Evolutionary conservation across 2,888 invertebrate genomes (phyloP), one percentile per base, ranked within the genome.

Genomic region (Blera fallax): DNA sequence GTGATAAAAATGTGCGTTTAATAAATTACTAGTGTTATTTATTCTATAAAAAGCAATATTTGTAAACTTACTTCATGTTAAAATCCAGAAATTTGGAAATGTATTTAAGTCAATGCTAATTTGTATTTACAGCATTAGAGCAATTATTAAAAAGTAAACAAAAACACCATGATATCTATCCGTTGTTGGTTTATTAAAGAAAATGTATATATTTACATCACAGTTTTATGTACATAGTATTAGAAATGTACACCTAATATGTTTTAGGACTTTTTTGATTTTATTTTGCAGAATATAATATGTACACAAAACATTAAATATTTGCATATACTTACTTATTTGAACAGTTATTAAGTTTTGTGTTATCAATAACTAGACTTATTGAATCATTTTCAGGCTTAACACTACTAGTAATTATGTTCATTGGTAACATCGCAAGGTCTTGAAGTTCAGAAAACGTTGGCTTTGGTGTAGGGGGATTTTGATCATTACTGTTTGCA

Each of bases 381-480:
- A 27, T 3, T 10, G 18, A n/a, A n/a, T 32, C 18, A 11, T 11
- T 11, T 37, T 60, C 64, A 10, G 4, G 10, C 1, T 50, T 74
- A 7, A 29, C 21, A 4, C 7, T 60, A 43, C 24, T 52, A 6
- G 18, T 18, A 11, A 16, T 18, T 14, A 18, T 48, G n/a, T 40
- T 18, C 18, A 70, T 62, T 34, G 70, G 27, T 5, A 24, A 16
- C 18, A 56, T 32, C 11, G 45, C 88, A 3, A 91, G 52, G 6
- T 89, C 87, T n/a, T 89, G 90, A 78, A 92, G 88, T 79, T 92
- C 91, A 7, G 90, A 88, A 58, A 90, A 87, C 18, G 91, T 91
- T 6, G 92, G 91, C 50, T 90, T 90, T 2, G 92, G 91, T 54
- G 92, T 90, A 3, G 91, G 90, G 37, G 91, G 90, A 82, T 89